Evolutionary conservation across 2,113 vertebrate genomes (phyloP).

Genomic region (Rafetus swinhoei): DNA sequence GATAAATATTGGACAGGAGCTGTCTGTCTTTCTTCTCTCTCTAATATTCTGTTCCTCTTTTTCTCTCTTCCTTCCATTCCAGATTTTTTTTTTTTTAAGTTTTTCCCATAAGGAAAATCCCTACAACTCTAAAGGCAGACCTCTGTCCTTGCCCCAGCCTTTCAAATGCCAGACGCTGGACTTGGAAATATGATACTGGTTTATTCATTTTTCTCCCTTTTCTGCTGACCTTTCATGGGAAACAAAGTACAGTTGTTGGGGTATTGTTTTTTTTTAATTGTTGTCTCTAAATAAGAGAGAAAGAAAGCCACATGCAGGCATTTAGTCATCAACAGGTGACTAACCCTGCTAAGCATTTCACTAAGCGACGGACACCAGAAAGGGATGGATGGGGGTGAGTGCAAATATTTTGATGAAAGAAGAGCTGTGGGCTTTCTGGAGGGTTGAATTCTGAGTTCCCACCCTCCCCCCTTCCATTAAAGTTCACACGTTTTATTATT

Average conservation of each 20-base stretch:
- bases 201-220: not conserved
- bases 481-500: not conserved
- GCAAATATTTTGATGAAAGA: not conserved
- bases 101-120: not conserved
- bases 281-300: not conserved
- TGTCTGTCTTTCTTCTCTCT: not conserved
- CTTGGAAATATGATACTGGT: not conserved
- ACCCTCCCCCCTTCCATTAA: not conserved
- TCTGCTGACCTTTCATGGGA: not conserved
- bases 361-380: not conserved
- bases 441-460: not conserved
- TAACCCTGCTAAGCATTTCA: not conserved
- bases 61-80: not conserved
- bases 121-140: not conserved
- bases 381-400: not conserved
- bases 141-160: not conserved
- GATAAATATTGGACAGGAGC: not conserved
- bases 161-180: not conserved
- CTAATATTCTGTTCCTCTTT: not conserved
- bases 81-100: not conserved
- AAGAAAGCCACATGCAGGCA: not conserved
- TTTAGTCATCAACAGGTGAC: slow-evolving; percentile 35
- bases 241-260: slow-evolving; percentile 17
- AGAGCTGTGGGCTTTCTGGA: not conserved
- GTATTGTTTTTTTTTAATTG: not conserved